These are phyloP conservation scores for Agrochola macilenta DNA, from an alignment of 2,888 invertebrate genomes.

Conservation along the genomic window DNA sequence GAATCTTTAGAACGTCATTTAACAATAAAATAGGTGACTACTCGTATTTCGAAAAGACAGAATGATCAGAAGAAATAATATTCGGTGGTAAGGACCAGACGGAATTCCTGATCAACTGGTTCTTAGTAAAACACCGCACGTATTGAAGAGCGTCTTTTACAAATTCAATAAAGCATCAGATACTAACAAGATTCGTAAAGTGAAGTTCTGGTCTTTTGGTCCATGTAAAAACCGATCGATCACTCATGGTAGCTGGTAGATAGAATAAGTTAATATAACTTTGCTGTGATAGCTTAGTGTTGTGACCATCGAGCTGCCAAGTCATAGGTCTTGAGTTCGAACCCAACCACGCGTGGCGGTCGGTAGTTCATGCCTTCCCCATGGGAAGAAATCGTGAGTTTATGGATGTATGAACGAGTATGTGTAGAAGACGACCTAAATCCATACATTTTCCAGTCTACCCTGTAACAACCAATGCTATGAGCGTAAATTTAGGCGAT, in stretches of 20 bases:
- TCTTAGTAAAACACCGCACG: not conserved
- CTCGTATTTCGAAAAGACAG: not conserved
- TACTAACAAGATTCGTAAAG: no score
- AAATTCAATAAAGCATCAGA: not conserved
- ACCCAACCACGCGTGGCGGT: no score
- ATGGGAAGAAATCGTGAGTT: no score
- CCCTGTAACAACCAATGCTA: slow-evolving; percentile 26
- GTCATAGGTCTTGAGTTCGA: no score
- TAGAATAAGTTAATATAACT: no score
- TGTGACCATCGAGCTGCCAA: no score
- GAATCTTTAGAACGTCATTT: not conserved
- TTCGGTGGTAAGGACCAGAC: not conserved
- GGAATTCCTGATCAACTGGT: not conserved
- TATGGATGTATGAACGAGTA: no score
- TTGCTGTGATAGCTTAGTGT: no score
- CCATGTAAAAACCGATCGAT: not conserved
- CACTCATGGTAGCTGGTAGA: not conserved
- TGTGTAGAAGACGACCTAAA: not conserved
- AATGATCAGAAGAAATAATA: not conserved
- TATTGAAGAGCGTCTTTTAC: not conserved
- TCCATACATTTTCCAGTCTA: not conserved
- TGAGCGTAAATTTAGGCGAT: slow-evolving; percentile 52
- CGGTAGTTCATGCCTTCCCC: no score
- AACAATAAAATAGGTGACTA: not conserved
- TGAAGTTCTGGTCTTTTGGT: not conserved